phyloP scores from a whole-genome alignment of 2,797 vertebrate species.

The Centropyge bicolor region DNA sequence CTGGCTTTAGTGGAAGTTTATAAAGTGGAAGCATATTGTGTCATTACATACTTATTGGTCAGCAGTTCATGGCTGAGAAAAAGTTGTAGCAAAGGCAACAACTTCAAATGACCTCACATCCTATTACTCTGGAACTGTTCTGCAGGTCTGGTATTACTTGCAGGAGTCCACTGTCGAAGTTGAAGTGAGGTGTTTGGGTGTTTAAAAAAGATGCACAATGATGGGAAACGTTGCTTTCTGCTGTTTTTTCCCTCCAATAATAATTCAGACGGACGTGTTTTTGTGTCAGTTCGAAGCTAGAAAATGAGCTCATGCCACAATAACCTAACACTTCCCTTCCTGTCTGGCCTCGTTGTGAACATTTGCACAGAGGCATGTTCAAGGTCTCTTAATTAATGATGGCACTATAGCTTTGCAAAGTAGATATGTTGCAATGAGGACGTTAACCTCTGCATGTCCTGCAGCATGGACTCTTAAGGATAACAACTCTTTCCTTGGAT shows the following conservation, averaged over 20 bases:
- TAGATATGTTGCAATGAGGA: constrained; percentile 6
- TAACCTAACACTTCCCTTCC: constrained; percentile 31
- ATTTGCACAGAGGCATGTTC: constrained; percentile 20
- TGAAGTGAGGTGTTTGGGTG: not conserved
- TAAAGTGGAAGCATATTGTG: not conserved
- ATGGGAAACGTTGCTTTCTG: not conserved
- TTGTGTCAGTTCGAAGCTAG: constrained; percentile 14
- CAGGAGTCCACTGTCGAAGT: not conserved
- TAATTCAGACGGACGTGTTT: constrained; percentile 35
- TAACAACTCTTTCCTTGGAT: not conserved
- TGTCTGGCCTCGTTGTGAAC: constrained; percentile 29
- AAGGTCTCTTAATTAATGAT: constrained; percentile 29
- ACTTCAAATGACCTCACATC: not conserved
- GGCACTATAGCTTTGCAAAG: constrained; percentile 20
- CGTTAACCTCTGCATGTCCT: not conserved
- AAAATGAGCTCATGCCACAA: constrained; percentile 42
- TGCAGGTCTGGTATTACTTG: not conserved
- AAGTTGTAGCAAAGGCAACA: not conserved
- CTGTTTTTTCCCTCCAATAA: not conserved
- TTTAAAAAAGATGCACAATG: constrained; percentile 20
- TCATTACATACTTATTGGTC: not conserved
- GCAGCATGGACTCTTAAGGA: not conserved
- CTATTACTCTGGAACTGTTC: not conserved
- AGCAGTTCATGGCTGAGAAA: not conserved
- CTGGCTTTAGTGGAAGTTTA: not conserved